Conservation (phyloP, 2,888 invertebrate species). For the Napeogenes sylphis region DNA sequence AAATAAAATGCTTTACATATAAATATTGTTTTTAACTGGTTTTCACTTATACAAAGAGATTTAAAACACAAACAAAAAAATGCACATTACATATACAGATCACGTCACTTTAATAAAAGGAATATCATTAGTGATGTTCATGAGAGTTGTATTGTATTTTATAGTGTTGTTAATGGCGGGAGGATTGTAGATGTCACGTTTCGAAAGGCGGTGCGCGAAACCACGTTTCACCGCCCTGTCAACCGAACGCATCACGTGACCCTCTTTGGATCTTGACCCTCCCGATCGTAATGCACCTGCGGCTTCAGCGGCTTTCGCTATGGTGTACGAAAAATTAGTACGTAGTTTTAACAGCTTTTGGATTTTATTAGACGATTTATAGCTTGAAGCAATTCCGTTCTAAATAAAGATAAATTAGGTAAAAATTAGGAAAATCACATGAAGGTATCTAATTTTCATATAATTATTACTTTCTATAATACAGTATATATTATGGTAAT, state of each 20-base stretch:
- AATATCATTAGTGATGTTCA: conserved; percentile 17
- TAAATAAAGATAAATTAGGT: no score
- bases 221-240: conserved; percentile 48
- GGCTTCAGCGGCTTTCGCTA: conserved; percentile 51
- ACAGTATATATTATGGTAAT: no score
- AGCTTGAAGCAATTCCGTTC: no score
- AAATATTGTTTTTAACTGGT: not conserved
- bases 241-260: conserved; percentile 47
- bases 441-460: no score
- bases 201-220: conserved; percentile 45
- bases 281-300: conserved; percentile 47
- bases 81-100: not conserved
- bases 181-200: conserved; percentile 42
- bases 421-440: no score
- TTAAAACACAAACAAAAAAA: not conserved
- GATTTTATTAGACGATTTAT: no score
- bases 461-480: no score
- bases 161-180: conserved; percentile 32
- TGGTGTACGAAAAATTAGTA: conserved; percentile 19
- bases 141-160: conserved; percentile 5
- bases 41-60: not conserved
- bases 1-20: not conserved
- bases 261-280: conserved; percentile 17
- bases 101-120: not conserved
- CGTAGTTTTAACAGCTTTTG: not conserved